Conservation (phyloP, 2,797 vertebrate species). For the Mus minutoides region DNA sequence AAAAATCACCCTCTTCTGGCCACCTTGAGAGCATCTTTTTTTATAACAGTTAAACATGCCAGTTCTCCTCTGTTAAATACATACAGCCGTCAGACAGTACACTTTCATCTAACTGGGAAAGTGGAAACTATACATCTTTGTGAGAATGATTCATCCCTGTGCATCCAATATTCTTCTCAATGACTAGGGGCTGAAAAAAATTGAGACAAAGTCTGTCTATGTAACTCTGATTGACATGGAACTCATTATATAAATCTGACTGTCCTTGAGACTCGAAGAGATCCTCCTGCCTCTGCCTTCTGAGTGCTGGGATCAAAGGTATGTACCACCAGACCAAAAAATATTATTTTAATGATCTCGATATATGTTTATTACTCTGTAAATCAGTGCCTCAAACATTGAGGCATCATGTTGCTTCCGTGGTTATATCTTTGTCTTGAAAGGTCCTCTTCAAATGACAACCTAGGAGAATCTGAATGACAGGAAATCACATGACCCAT, state of each 20-base stretch:
- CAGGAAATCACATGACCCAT: constrained; percentile 7
- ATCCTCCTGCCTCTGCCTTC: not conserved
- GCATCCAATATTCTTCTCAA: constrained; percentile 27
- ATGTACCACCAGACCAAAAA: not conserved
- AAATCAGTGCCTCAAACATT: constrained; percentile 1
- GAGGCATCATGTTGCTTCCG: constrained; percentile 36
- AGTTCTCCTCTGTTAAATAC: constrained; percentile 46
- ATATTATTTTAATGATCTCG: not conserved
- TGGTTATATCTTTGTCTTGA: not conserved
- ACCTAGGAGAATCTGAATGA: constrained; percentile 32
- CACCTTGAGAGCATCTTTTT: not conserved
- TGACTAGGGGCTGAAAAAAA: not conserved
- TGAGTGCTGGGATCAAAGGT: not conserved
- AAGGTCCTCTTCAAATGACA: constrained; percentile 31
- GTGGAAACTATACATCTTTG: constrained; percentile 19
- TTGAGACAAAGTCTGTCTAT: not conserved
- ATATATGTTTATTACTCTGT: constrained; percentile 45
- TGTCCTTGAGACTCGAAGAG: not conserved
- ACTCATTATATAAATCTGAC: not conserved
- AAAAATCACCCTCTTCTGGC: constrained; percentile 9
- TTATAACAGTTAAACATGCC: constrained; percentile 49
- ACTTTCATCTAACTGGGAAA: not conserved
- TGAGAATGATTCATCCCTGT: constrained; percentile 22
- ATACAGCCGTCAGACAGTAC: not conserved
- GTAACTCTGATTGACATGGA: not conserved